A percentile compares a stretch with the other conserved stretches of the same genome.
Conservation (phyloP, 2,797 vertebrate species). For the Danio jaintianensis region DNA sequence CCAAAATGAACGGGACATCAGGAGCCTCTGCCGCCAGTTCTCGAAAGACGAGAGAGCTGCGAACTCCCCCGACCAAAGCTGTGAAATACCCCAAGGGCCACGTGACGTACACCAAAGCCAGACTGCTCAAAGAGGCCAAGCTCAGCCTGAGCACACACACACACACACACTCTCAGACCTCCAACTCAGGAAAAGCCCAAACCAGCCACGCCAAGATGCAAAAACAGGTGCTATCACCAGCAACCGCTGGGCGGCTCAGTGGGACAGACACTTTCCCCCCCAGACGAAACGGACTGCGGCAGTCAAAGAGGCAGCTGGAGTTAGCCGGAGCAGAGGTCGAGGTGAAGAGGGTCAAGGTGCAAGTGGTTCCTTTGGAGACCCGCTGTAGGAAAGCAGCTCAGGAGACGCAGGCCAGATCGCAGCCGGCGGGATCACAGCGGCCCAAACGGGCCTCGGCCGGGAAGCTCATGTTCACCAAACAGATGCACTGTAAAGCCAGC, state of each 20-base stretch:
- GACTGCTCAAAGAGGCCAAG: conserved; percentile 99
- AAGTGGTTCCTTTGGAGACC: conserved; percentile 79
- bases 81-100: conserved; percentile 99
- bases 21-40: conserved; percentile 89
- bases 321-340: conserved; percentile 77
- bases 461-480: conserved; percentile 90
- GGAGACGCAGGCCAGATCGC: conserved; percentile 69
- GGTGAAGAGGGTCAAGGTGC: conserved; percentile 91
- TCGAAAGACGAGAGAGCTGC: conserved; percentile 95
- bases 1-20: conserved; percentile 93
- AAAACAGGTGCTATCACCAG: conserved; percentile 98
- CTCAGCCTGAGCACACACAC: conserved; percentile 92
- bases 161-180: conserved; percentile 72
- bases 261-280: conserved; percentile 85
- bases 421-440: conserved; percentile 81
- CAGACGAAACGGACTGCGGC: conserved; percentile 93
- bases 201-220: conserved; percentile 99
- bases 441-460: conserved; percentile 90
- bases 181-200: conserved; percentile 99
- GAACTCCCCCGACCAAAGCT: conserved; percentile 94
- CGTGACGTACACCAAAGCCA: conserved; percentile 99
- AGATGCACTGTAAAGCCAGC: conserved; percentile 91
- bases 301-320: conserved; percentile 95
- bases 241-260: conserved; percentile 81
- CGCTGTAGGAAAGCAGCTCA: conserved; percentile 67